phyloP scores from a whole-genome alignment of 2,113 vertebrate species.

The Triplophysa tibetana region DNA sequence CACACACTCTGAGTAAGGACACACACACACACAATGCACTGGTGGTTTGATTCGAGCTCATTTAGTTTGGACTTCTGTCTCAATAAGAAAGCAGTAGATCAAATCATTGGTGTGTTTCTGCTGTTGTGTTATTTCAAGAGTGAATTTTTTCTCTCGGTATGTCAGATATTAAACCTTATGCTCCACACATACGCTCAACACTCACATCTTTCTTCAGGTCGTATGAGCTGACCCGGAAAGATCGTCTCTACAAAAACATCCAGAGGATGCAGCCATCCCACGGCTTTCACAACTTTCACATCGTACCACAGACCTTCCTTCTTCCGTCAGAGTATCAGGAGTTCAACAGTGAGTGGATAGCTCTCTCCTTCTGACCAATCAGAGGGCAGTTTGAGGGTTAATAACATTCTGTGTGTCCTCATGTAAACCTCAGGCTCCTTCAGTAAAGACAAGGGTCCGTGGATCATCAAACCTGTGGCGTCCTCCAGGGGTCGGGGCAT shows the following conservation, averaged over 20 bases:
- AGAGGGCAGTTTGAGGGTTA: not conserved
- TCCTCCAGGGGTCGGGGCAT: constrained; percentile 95
- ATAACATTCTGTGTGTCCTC: constrained; percentile 11
- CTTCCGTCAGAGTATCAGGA: constrained; percentile 91
- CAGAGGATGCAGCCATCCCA: constrained; percentile 92
- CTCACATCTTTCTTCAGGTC: constrained; percentile 77
- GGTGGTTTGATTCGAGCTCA: constrained; percentile 31
- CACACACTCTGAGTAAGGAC: too few species aligned
- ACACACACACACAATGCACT: constrained; percentile 23
- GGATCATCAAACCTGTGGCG: constrained; percentile 97
- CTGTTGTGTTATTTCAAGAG: constrained; percentile 50
- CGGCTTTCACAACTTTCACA: constrained; percentile 90
- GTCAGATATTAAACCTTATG: constrained; percentile 16
- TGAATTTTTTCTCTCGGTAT: not conserved
- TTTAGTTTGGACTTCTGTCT: constrained; percentile 63
- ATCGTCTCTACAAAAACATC: constrained; percentile 94
- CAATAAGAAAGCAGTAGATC: constrained; percentile 62
- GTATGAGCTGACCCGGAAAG: constrained; percentile 95
- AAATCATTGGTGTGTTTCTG: constrained; percentile 55
- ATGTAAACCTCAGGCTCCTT: constrained; percentile 77
- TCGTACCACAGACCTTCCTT: constrained; percentile 93
- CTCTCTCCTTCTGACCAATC: not conserved
- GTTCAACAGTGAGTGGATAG: constrained; percentile 89
- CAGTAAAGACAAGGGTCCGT: constrained; percentile 89
- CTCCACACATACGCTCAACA: constrained; percentile 31